Evolutionary conservation across 2,113 vertebrate species (phyloP).

Genomic region (Laterallus jamaicensis): DNA sequence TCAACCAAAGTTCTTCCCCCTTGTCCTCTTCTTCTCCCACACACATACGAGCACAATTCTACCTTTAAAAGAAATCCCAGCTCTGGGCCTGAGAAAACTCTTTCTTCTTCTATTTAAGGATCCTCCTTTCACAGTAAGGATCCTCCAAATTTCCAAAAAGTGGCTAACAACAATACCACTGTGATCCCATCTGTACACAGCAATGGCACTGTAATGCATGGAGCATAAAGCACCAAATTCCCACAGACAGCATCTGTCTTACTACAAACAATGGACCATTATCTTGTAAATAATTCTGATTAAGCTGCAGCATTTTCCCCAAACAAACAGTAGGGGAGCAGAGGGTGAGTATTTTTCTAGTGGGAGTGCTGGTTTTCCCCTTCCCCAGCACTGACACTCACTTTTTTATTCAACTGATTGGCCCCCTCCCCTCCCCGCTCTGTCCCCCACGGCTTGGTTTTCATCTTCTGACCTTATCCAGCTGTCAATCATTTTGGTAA

Average conservation of each 20-base stretch:
- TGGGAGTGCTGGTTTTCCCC: slow-evolving; percentile 22
- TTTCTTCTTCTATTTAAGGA: slow-evolving; percentile 8
- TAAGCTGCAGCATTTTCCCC: slow-evolving; percentile 78
- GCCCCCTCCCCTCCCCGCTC: neutral
- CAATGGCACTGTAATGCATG: slow-evolving; percentile 71
- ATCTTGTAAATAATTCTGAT: slow-evolving; percentile 88
- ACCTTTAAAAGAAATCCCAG: slow-evolving; percentile 26
- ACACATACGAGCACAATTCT: accelerated
- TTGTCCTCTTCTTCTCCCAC: neutral
- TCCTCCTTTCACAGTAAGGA: slow-evolving; percentile 34
- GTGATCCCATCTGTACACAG: slow-evolving; percentile 76
- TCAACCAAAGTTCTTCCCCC: neutral
- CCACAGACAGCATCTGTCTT: slow-evolving; percentile 84
- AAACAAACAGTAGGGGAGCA: slow-evolving; percentile 69
- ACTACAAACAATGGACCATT: slow-evolving; percentile 84
- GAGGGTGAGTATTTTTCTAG: slow-evolving; percentile 52
- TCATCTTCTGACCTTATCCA: slow-evolving; percentile 57
- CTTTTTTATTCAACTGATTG: slow-evolving; percentile 38
- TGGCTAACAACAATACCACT: slow-evolving; percentile 72
- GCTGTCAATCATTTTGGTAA: slow-evolving; percentile 47
- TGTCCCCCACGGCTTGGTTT: slow-evolving; percentile 28
- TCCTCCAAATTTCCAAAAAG: slow-evolving; percentile 66
- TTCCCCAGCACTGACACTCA: slow-evolving; percentile 39
- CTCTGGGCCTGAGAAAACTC: neutral
- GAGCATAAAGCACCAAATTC: slow-evolving; percentile 81